Percentiles rank a stretch among this genome's conserved stretches.
phyloP scores from a whole-genome alignment of 2,888 invertebrate species.

The Meghimatium bilineatum region DNA sequence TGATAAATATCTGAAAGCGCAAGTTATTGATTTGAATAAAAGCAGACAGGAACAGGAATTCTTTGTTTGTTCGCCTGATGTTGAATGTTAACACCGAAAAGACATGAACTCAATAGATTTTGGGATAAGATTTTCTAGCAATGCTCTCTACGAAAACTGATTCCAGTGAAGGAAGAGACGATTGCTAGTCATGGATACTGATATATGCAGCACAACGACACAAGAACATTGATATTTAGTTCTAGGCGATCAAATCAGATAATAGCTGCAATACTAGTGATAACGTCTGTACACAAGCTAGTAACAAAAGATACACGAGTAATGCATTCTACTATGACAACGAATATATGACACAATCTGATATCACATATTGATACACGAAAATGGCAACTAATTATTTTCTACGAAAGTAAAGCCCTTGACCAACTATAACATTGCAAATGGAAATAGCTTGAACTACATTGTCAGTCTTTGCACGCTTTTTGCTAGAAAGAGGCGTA shows the following conservation, averaged over 20 bases:
- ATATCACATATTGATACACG: background rate
- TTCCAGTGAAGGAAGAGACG: no score
- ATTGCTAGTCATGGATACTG: background rate
- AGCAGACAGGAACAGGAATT: no score
- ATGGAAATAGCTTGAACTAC: background rate
- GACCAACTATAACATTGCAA: background rate
- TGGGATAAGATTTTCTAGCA: background rate
- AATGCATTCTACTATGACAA: background rate
- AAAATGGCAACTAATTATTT: background rate
- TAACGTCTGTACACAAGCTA: background rate
- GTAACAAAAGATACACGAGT: background rate
- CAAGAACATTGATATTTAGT: background rate
- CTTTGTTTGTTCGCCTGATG: no score
- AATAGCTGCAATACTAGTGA: background rate
- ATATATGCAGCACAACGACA: background rate
- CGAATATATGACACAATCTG: background rate
- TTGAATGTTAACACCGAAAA: no score
- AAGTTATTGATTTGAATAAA: no score
- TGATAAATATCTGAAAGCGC: no score
- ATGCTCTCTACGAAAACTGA: background rate
- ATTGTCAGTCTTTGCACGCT: no score
- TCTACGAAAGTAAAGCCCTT: background rate
- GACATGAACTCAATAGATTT: no score
- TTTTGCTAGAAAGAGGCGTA: no score
- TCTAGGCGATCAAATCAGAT: background rate